Evolutionary conservation across 2,113 vertebrate genomes (phyloP).

Genomic region (Antennarius striatus): DNA sequence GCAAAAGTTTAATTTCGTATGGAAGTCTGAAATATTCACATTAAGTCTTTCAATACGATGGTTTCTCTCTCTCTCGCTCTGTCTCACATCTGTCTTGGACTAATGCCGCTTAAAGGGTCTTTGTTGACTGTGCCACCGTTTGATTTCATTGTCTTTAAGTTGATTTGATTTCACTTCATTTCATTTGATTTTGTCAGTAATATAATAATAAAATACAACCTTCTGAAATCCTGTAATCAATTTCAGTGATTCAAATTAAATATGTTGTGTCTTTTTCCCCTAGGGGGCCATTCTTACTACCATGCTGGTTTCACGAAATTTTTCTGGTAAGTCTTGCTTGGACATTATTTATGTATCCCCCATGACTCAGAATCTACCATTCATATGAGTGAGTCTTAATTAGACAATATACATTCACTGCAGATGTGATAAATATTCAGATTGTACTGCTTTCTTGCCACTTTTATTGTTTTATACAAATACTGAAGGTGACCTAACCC

Average conservation of each 20-base stretch:
- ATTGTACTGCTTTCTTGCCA: background rate
- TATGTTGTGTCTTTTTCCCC: conserved; percentile 4
- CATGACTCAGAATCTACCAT: background rate
- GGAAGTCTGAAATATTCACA: too few species aligned
- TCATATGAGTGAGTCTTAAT: background rate
- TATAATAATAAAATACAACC: too few species aligned
- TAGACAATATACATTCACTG: background rate
- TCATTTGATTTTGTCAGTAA: too few species aligned
- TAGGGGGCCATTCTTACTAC: conserved; percentile 96
- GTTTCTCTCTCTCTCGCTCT: too few species aligned
- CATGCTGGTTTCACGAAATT: conserved; percentile 96
- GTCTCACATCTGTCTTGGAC: too few species aligned
- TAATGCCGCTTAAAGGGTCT: too few species aligned
- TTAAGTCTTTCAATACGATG: too few species aligned
- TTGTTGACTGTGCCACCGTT: too few species aligned
- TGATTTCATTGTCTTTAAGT: too few species aligned
- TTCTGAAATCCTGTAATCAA: background rate
- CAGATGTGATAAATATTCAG: background rate
- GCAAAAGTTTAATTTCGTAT: too few species aligned
- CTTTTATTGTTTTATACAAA: background rate
- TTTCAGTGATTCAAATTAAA: background rate
- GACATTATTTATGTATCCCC: background rate
- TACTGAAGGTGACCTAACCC: background rate
- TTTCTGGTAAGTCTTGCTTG: conserved; percentile 87
- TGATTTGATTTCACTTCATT: too few species aligned